phyloP scores from a whole-genome alignment of 2,888 invertebrate genomes.

The Acleris holmiana region DNA sequence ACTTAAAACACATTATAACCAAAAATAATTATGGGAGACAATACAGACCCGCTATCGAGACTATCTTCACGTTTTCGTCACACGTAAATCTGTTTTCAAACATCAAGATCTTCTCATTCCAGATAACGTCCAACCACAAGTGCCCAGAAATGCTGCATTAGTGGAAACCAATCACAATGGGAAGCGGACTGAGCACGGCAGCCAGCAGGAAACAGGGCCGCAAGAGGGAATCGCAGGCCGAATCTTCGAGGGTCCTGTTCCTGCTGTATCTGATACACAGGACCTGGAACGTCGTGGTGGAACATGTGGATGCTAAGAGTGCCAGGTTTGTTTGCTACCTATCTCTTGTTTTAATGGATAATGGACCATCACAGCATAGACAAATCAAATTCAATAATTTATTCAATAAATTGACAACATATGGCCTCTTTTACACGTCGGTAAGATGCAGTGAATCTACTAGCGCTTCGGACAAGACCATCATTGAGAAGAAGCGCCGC shows the following conservation, averaged over 20 bases:
- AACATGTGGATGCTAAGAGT: constrained; percentile 84
- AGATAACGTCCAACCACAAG: constrained; percentile 47
- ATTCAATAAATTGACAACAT: too few species aligned
- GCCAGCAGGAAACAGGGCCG: constrained; percentile 62
- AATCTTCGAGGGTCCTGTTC: constrained; percentile 86
- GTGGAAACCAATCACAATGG: constrained; percentile 57
- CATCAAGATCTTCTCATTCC: not conserved
- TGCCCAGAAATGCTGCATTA: not conserved
- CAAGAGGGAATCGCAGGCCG: constrained; percentile 68
- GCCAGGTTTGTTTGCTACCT: constrained; percentile 61
- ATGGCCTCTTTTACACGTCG: too few species aligned
- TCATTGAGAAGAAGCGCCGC: too few species aligned
- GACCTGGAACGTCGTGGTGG: constrained; percentile 88
- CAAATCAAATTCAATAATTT: too few species aligned
- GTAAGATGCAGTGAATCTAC: too few species aligned
- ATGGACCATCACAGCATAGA: too few species aligned
- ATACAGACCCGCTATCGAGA: too few species aligned
- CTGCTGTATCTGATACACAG: constrained; percentile 88
- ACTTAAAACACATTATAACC: too few species aligned
- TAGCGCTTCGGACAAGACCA: too few species aligned
- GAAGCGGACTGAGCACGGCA: constrained; percentile 65
- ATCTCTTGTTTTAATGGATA: too few species aligned
- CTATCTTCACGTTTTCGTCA: too few species aligned
- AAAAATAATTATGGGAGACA: too few species aligned
- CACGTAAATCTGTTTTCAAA: not conserved